These are phyloP conservation scores for Ennomos erosarius DNA, from an alignment of 2,888 invertebrate species.

Conservation along the genomic window DNA sequence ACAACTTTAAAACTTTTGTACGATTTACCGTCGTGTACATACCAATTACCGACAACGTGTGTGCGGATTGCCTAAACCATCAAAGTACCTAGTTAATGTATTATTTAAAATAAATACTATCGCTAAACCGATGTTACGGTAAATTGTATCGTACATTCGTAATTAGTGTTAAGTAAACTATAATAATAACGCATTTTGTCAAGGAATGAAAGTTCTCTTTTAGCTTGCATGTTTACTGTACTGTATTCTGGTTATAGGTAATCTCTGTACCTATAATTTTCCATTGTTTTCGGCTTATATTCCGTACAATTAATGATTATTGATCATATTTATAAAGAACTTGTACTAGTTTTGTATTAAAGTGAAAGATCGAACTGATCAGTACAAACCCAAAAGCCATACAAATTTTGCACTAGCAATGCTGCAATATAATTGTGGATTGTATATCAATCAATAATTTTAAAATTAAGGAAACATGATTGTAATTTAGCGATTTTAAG, in stretches of 20 bases:
- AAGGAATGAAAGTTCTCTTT: constrained; percentile 32
- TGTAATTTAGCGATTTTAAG: constrained; percentile 59
- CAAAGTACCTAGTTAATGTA: background rate
- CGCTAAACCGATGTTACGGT: constrained; percentile 3
- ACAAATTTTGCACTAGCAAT: constrained; percentile 66
- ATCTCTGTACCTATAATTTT: constrained; percentile 30
- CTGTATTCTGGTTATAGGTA: constrained; percentile 45
- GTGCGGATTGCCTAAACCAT: background rate
- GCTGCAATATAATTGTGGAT: constrained; percentile 77
- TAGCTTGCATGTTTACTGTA: constrained; percentile 51
- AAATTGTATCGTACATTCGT: constrained; percentile 7
- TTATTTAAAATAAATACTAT: background rate
- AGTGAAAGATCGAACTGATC: constrained; percentile 46
- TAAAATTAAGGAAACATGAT: constrained; percentile 32
- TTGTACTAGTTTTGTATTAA: constrained; percentile 19
- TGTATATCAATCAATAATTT: constrained; percentile 54
- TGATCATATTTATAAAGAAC: constrained; percentile 21
- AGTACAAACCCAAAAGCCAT: constrained; percentile 80
- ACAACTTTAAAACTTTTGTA: too few species aligned
- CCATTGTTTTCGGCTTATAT: constrained; percentile 28
- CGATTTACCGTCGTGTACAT: too few species aligned
- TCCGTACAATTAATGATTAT: constrained; percentile 52
- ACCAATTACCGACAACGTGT: too few species aligned
- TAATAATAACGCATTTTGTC: constrained; percentile 14
- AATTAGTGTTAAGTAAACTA: constrained; percentile 9